A percentile compares a stretch with the other conserved stretches of the same genome.
Evolutionary conservation across 2,797 vertebrate genomes (phyloP).

Genomic region (Chloroceryle amazona): DNA sequence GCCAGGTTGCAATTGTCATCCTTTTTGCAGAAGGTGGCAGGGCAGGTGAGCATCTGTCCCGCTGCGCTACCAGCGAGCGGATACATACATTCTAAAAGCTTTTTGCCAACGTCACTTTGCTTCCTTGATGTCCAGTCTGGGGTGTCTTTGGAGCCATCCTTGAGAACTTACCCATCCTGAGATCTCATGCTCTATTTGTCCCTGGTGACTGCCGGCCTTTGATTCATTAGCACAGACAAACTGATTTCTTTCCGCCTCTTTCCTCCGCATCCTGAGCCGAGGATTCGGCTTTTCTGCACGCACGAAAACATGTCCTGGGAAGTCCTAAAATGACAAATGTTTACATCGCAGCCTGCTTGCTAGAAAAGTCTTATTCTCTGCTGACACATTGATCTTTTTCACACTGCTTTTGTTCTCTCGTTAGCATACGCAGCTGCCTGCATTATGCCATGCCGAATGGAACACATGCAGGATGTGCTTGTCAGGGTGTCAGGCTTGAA

Average conservation of each 20-base stretch:
- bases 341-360: not conserved
- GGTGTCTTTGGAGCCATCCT: not conserved
- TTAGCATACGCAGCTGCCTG: not conserved
- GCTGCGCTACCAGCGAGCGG: accelerated
- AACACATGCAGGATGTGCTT: not conserved
- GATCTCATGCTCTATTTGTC: conserved; percentile 65
- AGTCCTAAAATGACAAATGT: not conserved
- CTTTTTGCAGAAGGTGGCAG: not conserved
- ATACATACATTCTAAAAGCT: not conserved
- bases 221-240: not conserved
- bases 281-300: accelerated
- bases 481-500: conserved; percentile 53
- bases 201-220: not conserved
- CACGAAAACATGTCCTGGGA: not conserved
- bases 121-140: not conserved
- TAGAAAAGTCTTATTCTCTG: not conserved
- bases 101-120: conserved; percentile 27
- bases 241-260: not conserved
- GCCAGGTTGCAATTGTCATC: accelerated
- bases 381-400: conserved; percentile 7
- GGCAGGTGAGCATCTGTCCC: not conserved
- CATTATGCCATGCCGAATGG: not conserved
- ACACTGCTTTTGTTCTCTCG: not conserved
- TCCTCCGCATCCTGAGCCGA: not conserved
- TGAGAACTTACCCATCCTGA: not conserved